Evolutionary conservation across 1,140 invertebrate species (phyloP).

Genomic region (Holcopasites calliopsidis): DNA sequence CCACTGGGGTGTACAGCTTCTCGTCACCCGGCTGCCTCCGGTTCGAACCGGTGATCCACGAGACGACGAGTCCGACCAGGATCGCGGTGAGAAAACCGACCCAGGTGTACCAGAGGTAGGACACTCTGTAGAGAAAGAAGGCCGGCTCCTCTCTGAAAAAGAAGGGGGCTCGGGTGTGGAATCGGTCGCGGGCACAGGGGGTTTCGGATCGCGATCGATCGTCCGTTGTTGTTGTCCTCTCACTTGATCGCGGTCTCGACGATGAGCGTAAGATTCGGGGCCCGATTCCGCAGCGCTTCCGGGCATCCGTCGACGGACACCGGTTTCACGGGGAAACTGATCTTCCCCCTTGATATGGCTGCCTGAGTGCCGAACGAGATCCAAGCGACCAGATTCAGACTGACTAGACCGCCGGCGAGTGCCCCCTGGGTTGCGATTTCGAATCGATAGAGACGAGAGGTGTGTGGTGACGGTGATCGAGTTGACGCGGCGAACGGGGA

Average conservation of each 20-base stretch:
- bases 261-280: slow-evolving; percentile 59
- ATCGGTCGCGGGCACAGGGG: no score
- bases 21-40: slow-evolving; percentile 68
- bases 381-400: slow-evolving; percentile 88
- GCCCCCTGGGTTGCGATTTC: slow-evolving; percentile 84
- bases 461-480: no score
- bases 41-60: slow-evolving; percentile 83
- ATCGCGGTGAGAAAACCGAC: slow-evolving; percentile 85
- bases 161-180: not conserved
- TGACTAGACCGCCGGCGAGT: slow-evolving; percentile 85
- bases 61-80: slow-evolving; percentile 84
- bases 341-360: slow-evolving; percentile 83
- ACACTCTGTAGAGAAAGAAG: slow-evolving; percentile 83
- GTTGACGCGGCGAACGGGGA: no score
- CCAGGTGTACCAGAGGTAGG: slow-evolving; percentile 85
- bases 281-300: slow-evolving; percentile 62
- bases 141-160: slow-evolving; percentile 70
- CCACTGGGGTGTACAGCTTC: slow-evolving; percentile 73
- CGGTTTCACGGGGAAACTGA: slow-evolving; percentile 81
- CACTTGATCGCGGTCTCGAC: slow-evolving; percentile 65
- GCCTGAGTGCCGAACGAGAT: slow-evolving; percentile 92
- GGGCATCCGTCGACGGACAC: slow-evolving; percentile 83
- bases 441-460: not conserved
- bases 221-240: no score
- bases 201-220: no score